These are phyloP conservation scores for Notiomystis cincta DNA, from an alignment of 2,113 vertebrate genomes.

Conservation along the genomic window DNA sequence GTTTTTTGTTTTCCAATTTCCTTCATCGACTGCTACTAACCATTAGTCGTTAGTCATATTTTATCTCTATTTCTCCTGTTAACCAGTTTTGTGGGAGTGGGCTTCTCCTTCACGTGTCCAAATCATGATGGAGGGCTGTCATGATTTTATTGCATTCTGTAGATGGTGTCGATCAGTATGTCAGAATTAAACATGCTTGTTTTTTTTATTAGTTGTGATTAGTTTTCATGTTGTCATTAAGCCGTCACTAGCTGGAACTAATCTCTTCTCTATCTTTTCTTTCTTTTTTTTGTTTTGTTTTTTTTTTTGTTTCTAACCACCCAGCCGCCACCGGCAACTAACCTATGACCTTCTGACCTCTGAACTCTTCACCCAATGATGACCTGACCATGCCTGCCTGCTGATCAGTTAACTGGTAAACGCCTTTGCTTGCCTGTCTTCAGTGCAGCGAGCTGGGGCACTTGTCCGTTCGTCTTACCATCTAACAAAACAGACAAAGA, in stretches of 20 bases:
- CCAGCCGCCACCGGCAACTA: constrained; percentile 99
- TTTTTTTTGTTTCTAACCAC: constrained; percentile 92
- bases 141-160: constrained; percentile 88
- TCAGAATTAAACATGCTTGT: constrained; percentile 84
- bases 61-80: constrained; percentile 82
- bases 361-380: constrained; percentile 99
- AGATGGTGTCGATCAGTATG: constrained; percentile 84
- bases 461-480: constrained; percentile 86
- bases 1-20: constrained; percentile 71
- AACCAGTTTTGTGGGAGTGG: constrained; percentile 80
- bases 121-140: constrained; percentile 87
- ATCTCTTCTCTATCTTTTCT: constrained; percentile 99
- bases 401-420: constrained; percentile 98
- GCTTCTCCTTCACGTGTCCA: constrained; percentile 81
- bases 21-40: constrained; percentile 90
- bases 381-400: constrained; percentile 98
- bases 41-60: constrained; percentile 83
- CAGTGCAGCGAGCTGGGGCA: constrained; percentile 87
- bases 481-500: constrained; percentile 85
- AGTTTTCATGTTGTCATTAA: constrained; percentile 99
- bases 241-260: constrained; percentile 99
- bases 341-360: constrained; percentile 99
- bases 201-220: constrained; percentile 90
- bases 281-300: constrained; percentile 76
- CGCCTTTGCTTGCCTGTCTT: constrained; percentile 89